Conservation (phyloP, 2,888 invertebrate genomes). For the Leptarthrus brevirostris region DNA sequence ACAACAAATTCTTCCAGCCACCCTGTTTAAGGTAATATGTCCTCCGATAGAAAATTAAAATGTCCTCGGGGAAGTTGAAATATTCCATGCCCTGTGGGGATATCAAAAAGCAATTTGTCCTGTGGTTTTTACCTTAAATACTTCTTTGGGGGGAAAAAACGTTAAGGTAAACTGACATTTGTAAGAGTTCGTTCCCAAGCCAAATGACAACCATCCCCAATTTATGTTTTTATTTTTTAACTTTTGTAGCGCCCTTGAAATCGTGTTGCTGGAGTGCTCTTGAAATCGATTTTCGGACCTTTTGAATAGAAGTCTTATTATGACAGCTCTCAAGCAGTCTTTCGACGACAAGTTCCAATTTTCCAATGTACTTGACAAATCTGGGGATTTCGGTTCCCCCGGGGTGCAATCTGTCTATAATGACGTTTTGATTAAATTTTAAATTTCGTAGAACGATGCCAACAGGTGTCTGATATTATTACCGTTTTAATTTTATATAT, state of each 20-base stretch:
- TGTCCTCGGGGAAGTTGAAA: constrained; percentile 21
- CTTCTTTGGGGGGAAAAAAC: background rate
- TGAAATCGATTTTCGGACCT: too few relatives aligned
- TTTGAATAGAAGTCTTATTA: too few relatives aligned
- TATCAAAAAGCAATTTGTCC: constrained; percentile 24
- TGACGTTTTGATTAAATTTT: constrained; percentile 2
- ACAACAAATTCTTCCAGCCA: background rate
- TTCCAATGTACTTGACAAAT: background rate
- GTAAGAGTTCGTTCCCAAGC: background rate
- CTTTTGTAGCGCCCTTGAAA: too few relatives aligned
- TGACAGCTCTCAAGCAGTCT: too few relatives aligned
- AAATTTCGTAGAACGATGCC: background rate
- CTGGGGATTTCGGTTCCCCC: background rate
- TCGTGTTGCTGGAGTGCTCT: too few relatives aligned
- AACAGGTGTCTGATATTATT: background rate
- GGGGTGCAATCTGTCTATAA: background rate
- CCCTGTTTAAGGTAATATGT: background rate
- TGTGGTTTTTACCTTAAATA: background rate
- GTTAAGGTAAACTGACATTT: background rate
- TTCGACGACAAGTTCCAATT: background rate
- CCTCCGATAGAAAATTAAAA: constrained; percentile 25
- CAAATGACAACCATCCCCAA: too few relatives aligned
- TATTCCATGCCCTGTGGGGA: background rate
- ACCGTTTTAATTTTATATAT: constrained; percentile 5
- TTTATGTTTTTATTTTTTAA: too few relatives aligned